Conservation (phyloP, 2,113 vertebrate species). For the Pluvialis apricaria region DNA sequence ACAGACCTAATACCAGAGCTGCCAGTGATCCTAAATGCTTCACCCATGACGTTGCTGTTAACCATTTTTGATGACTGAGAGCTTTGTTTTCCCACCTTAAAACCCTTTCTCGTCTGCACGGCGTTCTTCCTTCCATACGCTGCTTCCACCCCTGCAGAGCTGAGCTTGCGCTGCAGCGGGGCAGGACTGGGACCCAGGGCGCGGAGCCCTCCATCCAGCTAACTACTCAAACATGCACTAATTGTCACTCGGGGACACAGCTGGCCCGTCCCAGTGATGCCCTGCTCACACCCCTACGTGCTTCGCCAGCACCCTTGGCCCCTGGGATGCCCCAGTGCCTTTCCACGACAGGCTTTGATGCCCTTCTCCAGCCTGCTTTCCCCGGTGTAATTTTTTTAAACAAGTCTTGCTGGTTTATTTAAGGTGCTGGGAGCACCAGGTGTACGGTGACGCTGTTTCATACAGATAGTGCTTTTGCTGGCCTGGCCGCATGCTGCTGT, state of each 20-base stretch:
- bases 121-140: rapidly evolving
- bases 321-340: background rate
- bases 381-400: background rate
- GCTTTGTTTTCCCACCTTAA: background rate
- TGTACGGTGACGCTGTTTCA: too few species aligned
- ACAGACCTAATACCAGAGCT: background rate
- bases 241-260: background rate
- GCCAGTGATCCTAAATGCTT: background rate
- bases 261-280: background rate
- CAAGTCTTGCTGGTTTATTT: background rate
- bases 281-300: background rate
- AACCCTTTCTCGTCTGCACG: background rate
- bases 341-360: background rate
- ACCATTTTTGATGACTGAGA: background rate
- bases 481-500: background rate
- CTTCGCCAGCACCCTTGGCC: background rate
- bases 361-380: background rate
- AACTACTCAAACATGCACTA: background rate
- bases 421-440: background rate
- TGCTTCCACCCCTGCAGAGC: background rate
- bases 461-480: background rate
- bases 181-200: background rate
- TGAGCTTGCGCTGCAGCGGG: background rate
- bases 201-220: background rate
- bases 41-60: background rate